These are phyloP conservation scores for Hylaea fasciaria DNA, from an alignment of 2,888 invertebrate genomes.

Conservation along the genomic window DNA sequence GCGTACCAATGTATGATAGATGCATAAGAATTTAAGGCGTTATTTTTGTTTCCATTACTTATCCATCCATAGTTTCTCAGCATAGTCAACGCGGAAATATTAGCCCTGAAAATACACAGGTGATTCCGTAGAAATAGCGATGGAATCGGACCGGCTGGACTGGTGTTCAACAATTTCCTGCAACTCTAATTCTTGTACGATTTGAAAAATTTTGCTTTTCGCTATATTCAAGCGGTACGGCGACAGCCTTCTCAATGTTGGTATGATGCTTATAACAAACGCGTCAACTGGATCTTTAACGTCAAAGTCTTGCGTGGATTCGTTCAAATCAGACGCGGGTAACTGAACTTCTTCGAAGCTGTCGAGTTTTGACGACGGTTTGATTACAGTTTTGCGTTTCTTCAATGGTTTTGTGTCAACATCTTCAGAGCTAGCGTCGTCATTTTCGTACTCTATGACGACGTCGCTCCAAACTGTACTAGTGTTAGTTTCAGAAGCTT, in stretches of 20 bases:
- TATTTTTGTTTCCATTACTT: too few species aligned
- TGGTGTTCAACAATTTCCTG: conserved; percentile 72
- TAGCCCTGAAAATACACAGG: conserved; percentile 41
- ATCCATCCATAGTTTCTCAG: too few species aligned
- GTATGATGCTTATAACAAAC: conserved; percentile 72
- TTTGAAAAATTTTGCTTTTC: conserved; percentile 76
- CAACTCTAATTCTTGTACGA: conserved; percentile 78
- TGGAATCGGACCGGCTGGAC: conserved; percentile 51
- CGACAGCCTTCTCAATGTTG: conserved; percentile 72
- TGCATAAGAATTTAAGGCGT: too few species aligned
- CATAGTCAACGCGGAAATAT: too few species aligned
- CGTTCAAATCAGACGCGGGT: conserved; percentile 50
- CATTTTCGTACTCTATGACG: conserved; percentile 41
- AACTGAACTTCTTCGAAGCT: conserved; percentile 43
- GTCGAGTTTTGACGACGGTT: conserved; percentile 47
- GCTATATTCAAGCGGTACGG: conserved; percentile 78
- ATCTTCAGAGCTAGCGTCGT: conserved; percentile 51
- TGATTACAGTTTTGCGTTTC: conserved; percentile 44
- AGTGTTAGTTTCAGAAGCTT: conserved; percentile 14
- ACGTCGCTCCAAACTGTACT: conserved; percentile 34
- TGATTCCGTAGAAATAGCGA: conserved; percentile 48
- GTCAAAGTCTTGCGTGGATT: conserved; percentile 59
- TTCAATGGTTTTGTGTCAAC: conserved; percentile 48
- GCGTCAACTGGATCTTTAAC: conserved; percentile 72
- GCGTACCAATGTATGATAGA: too few species aligned